Base-by-base conservation (phyloP, 2,113 vertebrate species). In the Oceanodroma tethys region DNA sequence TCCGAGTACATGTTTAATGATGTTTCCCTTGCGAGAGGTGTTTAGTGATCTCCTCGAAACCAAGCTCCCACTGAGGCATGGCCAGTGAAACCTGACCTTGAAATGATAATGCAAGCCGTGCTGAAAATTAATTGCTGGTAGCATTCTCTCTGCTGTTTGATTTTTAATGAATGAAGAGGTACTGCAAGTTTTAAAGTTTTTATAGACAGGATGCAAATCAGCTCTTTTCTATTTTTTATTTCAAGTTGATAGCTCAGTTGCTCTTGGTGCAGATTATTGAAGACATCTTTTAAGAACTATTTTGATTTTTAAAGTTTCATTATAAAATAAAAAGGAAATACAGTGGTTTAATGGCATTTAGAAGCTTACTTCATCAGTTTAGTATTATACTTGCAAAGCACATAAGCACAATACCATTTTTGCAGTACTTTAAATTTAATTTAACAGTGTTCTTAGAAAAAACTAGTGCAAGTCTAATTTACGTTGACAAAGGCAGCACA, bases 61-160 rank as follows among this genome's bases (percentile, higher is more conserved):
- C 70, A 50, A 87, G 58, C 74, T 95, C 76, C 85, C 88, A 86
- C 71, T 90, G 95, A 95, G 88, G 78, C 93, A 94, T 50, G 84
- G 66, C 56, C 82, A 65, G 74, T 70, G 87, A 86, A 96, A 97
- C 82, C 81, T 92, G 96, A 94, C 95, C 87, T 95, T 97, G 87
- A 95, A 94, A 91, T 86, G 74, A 91, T 92, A 94, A 83, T 62
- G 47, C 68, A 86, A 95, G 71, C 63, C 6, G 1, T 78, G 70
- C 59, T 0, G 1, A 90, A 96, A 95, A 93, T 88, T 92, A 93
- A 96, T 91, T 96, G 87, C 91, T 85, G 40, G 68, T 85, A 68
- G 25, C 70, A 42, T 91, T 80, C 60, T 95, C 30, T 87, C 83
- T 86, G 84, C 50, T 92, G 38, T 63, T 96, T 96, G 66, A 93